Evolutionary conservation across 2,888 invertebrate species (phyloP).

Genomic region (Pteria penguin): DNA sequence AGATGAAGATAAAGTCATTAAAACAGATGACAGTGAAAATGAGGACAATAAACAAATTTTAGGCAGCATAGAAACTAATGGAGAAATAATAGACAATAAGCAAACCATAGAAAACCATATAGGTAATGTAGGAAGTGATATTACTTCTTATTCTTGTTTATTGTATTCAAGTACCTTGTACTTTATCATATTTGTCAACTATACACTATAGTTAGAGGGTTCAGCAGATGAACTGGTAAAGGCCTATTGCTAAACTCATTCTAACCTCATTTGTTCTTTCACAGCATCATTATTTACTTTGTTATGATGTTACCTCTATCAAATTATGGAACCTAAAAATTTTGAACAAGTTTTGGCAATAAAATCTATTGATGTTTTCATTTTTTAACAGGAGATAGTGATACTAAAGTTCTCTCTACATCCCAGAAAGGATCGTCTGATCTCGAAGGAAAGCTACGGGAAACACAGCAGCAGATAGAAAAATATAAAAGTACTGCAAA

Average conservation of each 20-base stretch:
- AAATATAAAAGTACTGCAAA: slow-evolving; percentile 75
- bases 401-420: slow-evolving; percentile 46
- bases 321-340: too few relatives aligned
- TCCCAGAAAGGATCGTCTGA: not conserved
- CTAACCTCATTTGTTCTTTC: too few relatives aligned
- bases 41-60: slow-evolving; percentile 22
- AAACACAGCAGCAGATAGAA: slow-evolving; percentile 74
- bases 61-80: not conserved
- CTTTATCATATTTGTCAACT: too few relatives aligned
- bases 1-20: slow-evolving; percentile 56
- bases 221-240: too few relatives aligned
- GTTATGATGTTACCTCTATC: too few relatives aligned
- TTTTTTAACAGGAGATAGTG: not conserved
- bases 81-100: not conserved
- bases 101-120: not conserved
- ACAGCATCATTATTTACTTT: too few relatives aligned
- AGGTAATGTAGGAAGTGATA: too few relatives aligned
- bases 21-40: slow-evolving; percentile 45
- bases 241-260: too few relatives aligned
- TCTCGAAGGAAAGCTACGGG: slow-evolving; percentile 70
- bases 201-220: too few relatives aligned
- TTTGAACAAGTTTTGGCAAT: not conserved
- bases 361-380: not conserved
- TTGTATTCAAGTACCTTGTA: too few relatives aligned
- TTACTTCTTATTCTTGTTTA: too few relatives aligned